These are phyloP conservation scores for Synergus gifuensis DNA, from an alignment of 2,888 invertebrate genomes.

Conservation along the genomic window DNA sequence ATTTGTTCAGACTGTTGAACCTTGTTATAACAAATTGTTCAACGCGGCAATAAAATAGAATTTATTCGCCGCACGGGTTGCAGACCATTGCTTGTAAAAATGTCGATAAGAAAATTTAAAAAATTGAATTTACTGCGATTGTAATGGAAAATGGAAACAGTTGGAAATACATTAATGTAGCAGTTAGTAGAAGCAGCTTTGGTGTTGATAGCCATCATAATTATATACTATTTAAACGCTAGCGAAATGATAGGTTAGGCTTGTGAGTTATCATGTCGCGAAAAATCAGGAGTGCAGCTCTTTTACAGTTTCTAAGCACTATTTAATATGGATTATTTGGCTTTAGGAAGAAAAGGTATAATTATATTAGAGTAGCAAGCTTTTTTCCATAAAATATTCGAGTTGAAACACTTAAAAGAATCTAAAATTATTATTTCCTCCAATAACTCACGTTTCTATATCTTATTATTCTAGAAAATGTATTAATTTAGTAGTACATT, in stretches of 20 bases:
- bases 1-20: constrained; percentile 50
- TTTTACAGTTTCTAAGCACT: too few relatives aligned
- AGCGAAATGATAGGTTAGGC: neutral
- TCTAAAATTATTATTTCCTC: too few relatives aligned
- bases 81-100: constrained; percentile 33
- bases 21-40: constrained; percentile 53
- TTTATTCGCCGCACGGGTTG: constrained; percentile 42
- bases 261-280: neutral
- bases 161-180: neutral
- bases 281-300: too few relatives aligned
- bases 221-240: neutral
- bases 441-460: too few relatives aligned
- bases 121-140: neutral
- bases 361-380: too few relatives aligned
- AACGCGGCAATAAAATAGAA: constrained; percentile 46
- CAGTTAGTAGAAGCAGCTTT: neutral
- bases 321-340: too few relatives aligned
- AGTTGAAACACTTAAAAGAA: too few relatives aligned
- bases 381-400: too few relatives aligned
- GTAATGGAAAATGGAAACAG: constrained; percentile 41
- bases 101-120: constrained; percentile 47
- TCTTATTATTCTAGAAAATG: too few relatives aligned
- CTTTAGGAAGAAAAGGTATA: too few relatives aligned
- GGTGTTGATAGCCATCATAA: neutral
- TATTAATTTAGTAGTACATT: too few relatives aligned